Percentiles rank a stretch among this genome's conserved stretches.
These are phyloP conservation scores for Eulacestoma nigropectus DNA, from an alignment of 2,113 vertebrate species.

Conservation along the genomic window DNA sequence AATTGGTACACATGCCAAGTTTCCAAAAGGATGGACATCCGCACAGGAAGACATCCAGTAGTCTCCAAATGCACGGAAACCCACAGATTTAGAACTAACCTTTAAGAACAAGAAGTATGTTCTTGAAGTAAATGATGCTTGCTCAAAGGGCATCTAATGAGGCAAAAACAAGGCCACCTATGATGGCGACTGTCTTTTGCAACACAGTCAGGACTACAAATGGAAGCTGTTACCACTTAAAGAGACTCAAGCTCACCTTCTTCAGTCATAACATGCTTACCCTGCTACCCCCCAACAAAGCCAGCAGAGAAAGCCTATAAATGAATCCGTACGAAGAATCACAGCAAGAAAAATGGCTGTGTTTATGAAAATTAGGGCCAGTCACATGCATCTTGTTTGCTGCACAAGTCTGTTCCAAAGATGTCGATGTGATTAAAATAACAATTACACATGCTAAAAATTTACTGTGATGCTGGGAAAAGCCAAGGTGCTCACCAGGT, in stretches of 20 bases:
- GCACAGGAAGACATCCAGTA: background rate
- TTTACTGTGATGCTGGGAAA: background rate
- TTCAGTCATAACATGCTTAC: background rate
- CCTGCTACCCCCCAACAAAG: background rate
- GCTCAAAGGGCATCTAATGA: background rate
- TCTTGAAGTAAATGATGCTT: background rate
- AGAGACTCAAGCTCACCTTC: background rate
- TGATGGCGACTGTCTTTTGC: background rate
- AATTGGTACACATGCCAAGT: background rate
- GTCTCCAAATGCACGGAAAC: background rate
- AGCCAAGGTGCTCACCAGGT: background rate
- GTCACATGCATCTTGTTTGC: background rate
- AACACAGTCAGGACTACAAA: background rate
- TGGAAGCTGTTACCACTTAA: background rate
- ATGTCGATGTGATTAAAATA: background rate
- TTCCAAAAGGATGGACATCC: slow-evolving; percentile 1
- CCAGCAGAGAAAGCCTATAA: background rate
- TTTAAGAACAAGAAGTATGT: background rate
- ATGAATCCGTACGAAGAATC: background rate
- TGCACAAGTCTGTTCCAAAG: background rate
- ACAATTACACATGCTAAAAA: background rate
- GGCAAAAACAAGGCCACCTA: background rate
- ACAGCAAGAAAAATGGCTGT: background rate
- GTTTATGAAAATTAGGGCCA: background rate
- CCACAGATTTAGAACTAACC: background rate